Conservation (phyloP, 2,113 vertebrate genomes). For the Miniopterus natalensis region DNA sequence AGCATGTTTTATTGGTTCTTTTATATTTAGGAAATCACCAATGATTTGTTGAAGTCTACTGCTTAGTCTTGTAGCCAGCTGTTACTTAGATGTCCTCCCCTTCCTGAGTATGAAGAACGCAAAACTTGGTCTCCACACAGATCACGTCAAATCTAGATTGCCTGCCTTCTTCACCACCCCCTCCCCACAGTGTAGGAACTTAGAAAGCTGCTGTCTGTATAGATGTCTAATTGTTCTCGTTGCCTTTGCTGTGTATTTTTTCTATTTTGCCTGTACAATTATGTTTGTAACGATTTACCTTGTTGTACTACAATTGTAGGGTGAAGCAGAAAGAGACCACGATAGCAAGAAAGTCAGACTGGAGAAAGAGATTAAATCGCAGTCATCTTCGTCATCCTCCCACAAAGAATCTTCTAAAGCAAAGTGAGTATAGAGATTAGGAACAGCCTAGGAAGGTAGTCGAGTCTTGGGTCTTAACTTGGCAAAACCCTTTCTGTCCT, state of each 20-base stretch:
- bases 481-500: neutral
- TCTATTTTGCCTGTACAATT: neutral
- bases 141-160: neutral
- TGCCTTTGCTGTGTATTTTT: neutral
- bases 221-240: neutral
- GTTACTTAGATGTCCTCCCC: neutral
- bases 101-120: neutral
- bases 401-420: constrained; percentile 77
- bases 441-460: rapidly evolving
- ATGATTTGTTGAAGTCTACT: neutral
- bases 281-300: neutral
- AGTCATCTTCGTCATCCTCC: constrained; percentile 60
- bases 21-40: neutral
- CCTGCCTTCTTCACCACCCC: rapidly evolving
- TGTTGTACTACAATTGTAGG: constrained; percentile 27
- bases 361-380: constrained; percentile 78
- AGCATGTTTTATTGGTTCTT: neutral
- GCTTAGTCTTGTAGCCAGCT: neutral
- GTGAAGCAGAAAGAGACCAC: constrained; percentile 75
- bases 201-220: rapidly evolving
- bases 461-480: rapidly evolving
- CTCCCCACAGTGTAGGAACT: too few species aligned
- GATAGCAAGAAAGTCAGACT: constrained; percentile 73
- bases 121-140: neutral
- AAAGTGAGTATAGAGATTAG: constrained; percentile 73